Percentiles rank a stretch among this genome's conserved stretches.
phyloP scores from a whole-genome alignment of 2,888 invertebrate genomes.

The Hyposoter dolosus region DNA sequence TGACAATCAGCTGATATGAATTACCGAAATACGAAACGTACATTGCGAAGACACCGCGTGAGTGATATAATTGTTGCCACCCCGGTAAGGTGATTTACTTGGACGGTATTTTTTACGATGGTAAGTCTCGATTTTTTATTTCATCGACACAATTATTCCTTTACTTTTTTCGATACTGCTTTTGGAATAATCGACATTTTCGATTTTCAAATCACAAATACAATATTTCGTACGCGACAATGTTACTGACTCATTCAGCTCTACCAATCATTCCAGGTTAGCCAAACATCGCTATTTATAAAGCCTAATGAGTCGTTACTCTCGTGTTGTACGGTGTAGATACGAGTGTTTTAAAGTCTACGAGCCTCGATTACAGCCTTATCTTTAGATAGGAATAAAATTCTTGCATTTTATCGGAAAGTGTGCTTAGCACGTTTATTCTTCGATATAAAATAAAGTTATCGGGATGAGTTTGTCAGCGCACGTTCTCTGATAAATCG shows the following conservation, averaged over 20 bases:
- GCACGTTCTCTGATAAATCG: neutral
- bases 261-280: slow-evolving; percentile 36
- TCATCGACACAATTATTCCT: neutral
- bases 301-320: slow-evolving; percentile 54
- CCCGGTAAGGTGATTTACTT: slow-evolving; percentile 37
- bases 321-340: neutral
- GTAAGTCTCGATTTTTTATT: slow-evolving; percentile 40
- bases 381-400: slow-evolving; percentile 55
- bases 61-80: slow-evolving; percentile 27
- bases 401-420: slow-evolving; percentile 56
- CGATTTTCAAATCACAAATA: neutral
- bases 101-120: slow-evolving; percentile 50
- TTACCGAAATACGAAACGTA: slow-evolving; percentile 23
- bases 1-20: slow-evolving; percentile 60
- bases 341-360: slow-evolving; percentile 10
- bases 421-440: slow-evolving; percentile 44
- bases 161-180: neutral
- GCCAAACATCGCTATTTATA: slow-evolving; percentile 45
- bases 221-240: no score
- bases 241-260: neutral
- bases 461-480: slow-evolving; percentile 28
- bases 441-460: slow-evolving; percentile 29
- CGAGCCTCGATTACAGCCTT: slow-evolving; percentile 52
- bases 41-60: slow-evolving; percentile 18
- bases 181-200: neutral